Evolutionary conservation across 2,113 vertebrate genomes (phyloP), one percentile per base, ranked within the genome.

Genomic region (Laticauda colubrina): DNA sequence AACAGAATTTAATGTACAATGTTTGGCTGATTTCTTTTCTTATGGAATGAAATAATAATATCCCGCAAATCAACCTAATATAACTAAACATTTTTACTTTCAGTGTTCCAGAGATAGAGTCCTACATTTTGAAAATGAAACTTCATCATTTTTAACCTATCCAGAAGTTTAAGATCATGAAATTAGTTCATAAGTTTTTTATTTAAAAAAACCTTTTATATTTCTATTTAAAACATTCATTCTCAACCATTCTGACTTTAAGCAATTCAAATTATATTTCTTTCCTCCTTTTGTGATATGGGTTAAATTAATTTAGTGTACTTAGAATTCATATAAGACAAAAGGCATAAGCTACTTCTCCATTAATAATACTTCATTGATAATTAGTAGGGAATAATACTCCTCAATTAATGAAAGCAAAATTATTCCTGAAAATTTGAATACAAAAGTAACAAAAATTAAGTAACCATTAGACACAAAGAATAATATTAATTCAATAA

Each of bases 101-200:
- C 89, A 54, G 23, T 55, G 59, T 55, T 90, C 89, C 6, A 64
- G 92, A 94, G 20, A 2, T 56, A 4, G 59, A 92, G 0, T 45
- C 43, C 23, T 48, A 21, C 88, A 92, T 91, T 69, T 94, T 87
- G 24, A 92, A 0, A 54, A 86, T 43, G 39, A 95, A 94, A 90
- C 55, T 91, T 90, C 54, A 95, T 94, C 92, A 94, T 69, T 54
- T 43, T 81, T 91, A 23, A 93, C 90, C 88, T 15, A 88, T 34
- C 39, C 94, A 90, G 91, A n/a, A 87, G 54, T 87, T 88, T 87
- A 88, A 93, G 21, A 69, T 14, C 14, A 29, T 89, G 10, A 93
- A 90, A 34, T 88, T 89, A 21, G 92, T 26, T 81, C 1, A 75
- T 2, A 85, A 21, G 89, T 54, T 18, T 0, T 56, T 57, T 57